These are phyloP conservation scores for Xenopus laevis DNA, from an alignment of 2,113 vertebrate species.

Conservation along the genomic window DNA sequence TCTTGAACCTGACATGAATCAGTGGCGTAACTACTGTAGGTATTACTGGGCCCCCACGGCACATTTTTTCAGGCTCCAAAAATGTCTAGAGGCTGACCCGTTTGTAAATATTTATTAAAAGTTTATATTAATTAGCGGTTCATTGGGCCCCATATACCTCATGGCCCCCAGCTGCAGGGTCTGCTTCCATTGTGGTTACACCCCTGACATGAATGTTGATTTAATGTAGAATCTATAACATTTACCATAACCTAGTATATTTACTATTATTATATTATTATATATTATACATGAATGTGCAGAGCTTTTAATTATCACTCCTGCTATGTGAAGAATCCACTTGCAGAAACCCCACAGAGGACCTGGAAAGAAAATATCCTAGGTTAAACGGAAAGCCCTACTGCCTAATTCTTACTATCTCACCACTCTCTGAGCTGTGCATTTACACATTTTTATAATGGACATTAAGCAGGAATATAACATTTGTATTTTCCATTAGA, in stretches of 20 bases:
- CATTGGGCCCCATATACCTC: no score
- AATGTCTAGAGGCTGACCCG: no score
- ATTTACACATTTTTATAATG: slow-evolving; percentile 44
- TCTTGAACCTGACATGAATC: no score
- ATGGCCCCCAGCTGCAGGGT: no score
- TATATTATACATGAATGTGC: slow-evolving; percentile 24
- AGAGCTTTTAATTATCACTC: slow-evolving; percentile 27
- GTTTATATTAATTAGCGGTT: no score
- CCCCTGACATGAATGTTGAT: no score
- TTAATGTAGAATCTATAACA: no score
- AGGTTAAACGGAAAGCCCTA: slow-evolving; percentile 21
- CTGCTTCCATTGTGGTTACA: no score
- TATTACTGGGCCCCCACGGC: no score
- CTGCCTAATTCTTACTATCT: slow-evolving; percentile 31
- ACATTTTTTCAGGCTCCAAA: no score
- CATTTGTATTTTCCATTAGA: slow-evolving; percentile 46
- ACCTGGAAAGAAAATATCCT: slow-evolving; percentile 33
- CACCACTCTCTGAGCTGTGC: slow-evolving; percentile 22
- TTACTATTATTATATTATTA: slow-evolving; percentile 1
- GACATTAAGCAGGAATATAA: slow-evolving; percentile 44
- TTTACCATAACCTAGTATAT: neutral
- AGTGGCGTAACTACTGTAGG: no score
- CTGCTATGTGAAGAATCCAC: slow-evolving; percentile 40
- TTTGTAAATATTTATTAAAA: no score
- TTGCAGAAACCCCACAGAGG: slow-evolving; percentile 33